phyloP scores from a whole-genome alignment of 2,113 vertebrate genomes.

The Pluvianellus socialis region DNA sequence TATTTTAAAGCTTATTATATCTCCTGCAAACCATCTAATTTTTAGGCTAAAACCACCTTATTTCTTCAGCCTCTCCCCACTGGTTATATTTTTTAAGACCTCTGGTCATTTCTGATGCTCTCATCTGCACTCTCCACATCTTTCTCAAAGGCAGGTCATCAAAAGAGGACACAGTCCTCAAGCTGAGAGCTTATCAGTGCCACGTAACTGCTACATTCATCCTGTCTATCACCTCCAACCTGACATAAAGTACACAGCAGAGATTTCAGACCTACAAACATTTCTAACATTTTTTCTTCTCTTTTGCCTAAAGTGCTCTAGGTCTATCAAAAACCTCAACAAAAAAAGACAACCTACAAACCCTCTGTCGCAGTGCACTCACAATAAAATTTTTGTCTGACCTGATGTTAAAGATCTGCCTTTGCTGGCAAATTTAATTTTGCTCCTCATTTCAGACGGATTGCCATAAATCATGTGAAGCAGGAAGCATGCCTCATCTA shows the following conservation, averaged over 20 bases:
- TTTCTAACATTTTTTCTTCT: background rate
- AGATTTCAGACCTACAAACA: background rate
- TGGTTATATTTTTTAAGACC: background rate
- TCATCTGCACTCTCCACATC: background rate
- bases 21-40: background rate
- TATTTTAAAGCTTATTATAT: background rate
- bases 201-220: background rate
- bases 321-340: background rate
- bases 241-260: background rate
- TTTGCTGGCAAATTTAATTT: constrained; percentile 30
- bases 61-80: background rate
- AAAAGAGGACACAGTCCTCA: background rate
- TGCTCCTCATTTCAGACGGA: constrained; percentile 1
- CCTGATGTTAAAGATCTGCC: background rate
- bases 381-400: background rate
- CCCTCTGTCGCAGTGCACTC: background rate
- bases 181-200: constrained; percentile 33
- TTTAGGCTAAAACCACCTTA: background rate
- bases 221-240: constrained; percentile 21
- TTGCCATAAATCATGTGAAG: constrained; percentile 40
- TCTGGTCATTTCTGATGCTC: background rate
- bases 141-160: constrained; percentile 16
- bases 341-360: background rate
- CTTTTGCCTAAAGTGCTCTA: background rate
- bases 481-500: constrained; percentile 61